phyloP scores from a whole-genome alignment of 2,888 invertebrate genomes.

The Margaritifera margaritifera region DNA sequence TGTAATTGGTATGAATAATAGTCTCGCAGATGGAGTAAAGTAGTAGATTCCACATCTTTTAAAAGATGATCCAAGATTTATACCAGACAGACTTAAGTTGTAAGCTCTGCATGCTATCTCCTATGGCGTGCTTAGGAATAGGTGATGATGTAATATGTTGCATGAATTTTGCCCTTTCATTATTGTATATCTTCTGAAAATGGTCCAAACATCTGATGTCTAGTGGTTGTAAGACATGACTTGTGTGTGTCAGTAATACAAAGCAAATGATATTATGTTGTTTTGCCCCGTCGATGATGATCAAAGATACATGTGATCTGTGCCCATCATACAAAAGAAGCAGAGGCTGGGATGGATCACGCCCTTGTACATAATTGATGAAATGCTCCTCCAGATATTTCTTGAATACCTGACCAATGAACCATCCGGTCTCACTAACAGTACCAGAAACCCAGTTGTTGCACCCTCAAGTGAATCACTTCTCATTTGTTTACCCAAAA shows the following conservation, averaged over 20 bases:
- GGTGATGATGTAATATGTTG: constrained; percentile 1
- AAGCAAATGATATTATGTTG: constrained; percentile 31
- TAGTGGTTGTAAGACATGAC: constrained; percentile 23
- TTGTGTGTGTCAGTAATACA: constrained; percentile 26
- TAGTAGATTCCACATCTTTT: too few species aligned
- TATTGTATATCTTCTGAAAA: constrained; percentile 15
- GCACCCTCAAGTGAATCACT: constrained; percentile 15
- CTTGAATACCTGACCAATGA: constrained; percentile 19
- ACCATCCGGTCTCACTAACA: constrained; percentile 20
- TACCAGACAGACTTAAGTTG: constrained; percentile 12
- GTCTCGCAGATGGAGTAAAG: too few species aligned
- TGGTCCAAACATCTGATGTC: constrained; percentile 31
- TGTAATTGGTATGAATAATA: too few species aligned
- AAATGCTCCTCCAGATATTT: constrained; percentile 23
- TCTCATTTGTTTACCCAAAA: constrained; percentile 14
- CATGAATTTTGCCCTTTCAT: constrained; percentile 19
- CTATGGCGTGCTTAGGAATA: constrained; percentile 19
- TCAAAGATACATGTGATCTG: constrained; percentile 17
- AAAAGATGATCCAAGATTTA: too few species aligned
- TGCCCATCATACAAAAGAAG: constrained; percentile 30
- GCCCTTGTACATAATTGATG: constrained; percentile 15
- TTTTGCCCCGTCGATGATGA: constrained; percentile 33
- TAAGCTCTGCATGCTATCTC: constrained; percentile 19
- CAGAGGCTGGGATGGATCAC: constrained; percentile 5
- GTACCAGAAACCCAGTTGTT: constrained; percentile 15